These are phyloP conservation scores for Microvelia longipes DNA, from an alignment of 1,140 invertebrate genomes.

Conservation along the genomic window DNA sequence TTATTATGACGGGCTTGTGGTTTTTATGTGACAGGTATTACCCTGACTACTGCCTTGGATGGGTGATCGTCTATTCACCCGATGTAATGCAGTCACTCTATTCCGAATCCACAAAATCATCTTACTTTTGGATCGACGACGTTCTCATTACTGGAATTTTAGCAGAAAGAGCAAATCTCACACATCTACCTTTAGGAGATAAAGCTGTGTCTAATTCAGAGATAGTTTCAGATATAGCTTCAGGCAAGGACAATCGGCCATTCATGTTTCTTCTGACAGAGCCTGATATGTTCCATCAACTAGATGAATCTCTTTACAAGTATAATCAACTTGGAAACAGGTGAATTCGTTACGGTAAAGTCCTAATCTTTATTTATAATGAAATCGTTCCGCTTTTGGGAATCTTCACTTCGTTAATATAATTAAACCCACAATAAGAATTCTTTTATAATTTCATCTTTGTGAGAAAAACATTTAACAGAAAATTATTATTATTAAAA, in stretches of 20 bases:
- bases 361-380: no score
- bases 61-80: slow-evolving; percentile 53
- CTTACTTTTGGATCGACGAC: slow-evolving; percentile 77
- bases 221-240: not conserved
- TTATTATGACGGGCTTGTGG: no score
- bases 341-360: no score
- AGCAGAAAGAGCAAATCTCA: not conserved
- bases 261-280: not conserved
- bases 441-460: no score
- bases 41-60: slow-evolving; percentile 58
- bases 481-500: no score
- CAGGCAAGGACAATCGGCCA: not conserved
- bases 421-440: no score
- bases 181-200: not conserved
- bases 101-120: slow-evolving; percentile 38
- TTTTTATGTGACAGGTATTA: slow-evolving; percentile 35
- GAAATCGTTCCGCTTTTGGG: no score
- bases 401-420: no score
- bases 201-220: not conserved
- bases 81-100: slow-evolving; percentile 52
- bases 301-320: no score
- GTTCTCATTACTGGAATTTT: slow-evolving; percentile 53
- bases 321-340: no score
- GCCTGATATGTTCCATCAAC: not conserved
- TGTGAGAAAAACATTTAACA: no score